phyloP scores from a whole-genome alignment of 2,113 vertebrate genomes.

The Perca fluviatilis region DNA sequence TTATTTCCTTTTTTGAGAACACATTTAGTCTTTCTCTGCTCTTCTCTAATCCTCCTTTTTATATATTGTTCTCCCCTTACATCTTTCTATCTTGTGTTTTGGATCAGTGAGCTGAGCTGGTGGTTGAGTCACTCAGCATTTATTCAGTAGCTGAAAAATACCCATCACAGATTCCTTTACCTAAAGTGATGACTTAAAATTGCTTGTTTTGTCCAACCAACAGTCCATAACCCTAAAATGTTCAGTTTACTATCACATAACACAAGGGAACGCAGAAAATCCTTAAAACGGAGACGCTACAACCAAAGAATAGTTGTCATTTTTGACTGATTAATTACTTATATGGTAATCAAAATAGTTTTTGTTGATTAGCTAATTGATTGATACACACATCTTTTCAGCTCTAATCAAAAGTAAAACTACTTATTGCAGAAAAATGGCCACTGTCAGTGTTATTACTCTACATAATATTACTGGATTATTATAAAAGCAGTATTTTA shows the following conservation, averaged over 20 bases:
- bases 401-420: neutral
- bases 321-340: neutral
- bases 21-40: neutral
- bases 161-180: neutral
- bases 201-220: no score
- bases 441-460: neutral
- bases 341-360: neutral
- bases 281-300: neutral
- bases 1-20: neutral
- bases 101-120: neutral
- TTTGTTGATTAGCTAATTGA: neutral
- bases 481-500: neutral
- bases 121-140: slow-evolving; percentile 1
- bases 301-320: neutral
- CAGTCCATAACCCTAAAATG: neutral
- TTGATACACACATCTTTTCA: neutral
- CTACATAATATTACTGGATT: neutral
- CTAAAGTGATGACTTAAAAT: neutral
- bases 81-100: neutral
- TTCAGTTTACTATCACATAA: neutral
- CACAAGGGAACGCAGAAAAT: neutral
- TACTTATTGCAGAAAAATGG: neutral
- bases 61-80: neutral
- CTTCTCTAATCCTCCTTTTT: neutral
- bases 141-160: neutral